Evolutionary conservation across 2,888 invertebrate species (phyloP), one percentile per base, ranked within the genome.

Genomic region (Andrena dorsata): DNA sequence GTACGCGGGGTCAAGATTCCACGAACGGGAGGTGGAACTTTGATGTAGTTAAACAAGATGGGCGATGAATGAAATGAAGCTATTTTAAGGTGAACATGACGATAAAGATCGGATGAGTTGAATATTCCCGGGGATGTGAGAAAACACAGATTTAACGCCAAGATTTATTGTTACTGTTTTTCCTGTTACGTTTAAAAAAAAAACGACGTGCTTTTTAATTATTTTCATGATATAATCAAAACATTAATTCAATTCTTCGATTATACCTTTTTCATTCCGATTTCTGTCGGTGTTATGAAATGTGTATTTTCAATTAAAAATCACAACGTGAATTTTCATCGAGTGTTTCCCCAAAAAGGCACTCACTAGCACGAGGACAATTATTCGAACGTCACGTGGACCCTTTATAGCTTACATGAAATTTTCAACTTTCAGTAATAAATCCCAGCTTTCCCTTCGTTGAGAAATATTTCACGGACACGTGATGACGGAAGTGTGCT

Each of bases 401-500:
- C 30, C 1, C 16, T 32, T 8, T 1, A 32, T n/a, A 70, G 13
- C 51, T 53, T 8, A 2, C 0, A 10, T 20, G 7, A 23, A 30
- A 58, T 58, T 58, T 32, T 49, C 32, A 16, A 16, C 23, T 51
- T 35, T 1, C 13, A 6, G 8, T 26, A 30, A 58, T 65, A 41
- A 60, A 73, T 65, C 64, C 35, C 20, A 32, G 0, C 10, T 61
- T 61, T 35, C 32, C 0, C n/a, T n/a, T n/a, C 10, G 20, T 4
- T 10, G n/a, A 30, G 16, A 35, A n/a, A 61, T 23, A 60, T 41
- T 53, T 73, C 16, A 6, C 23, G 6, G 47, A 41, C 10, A 41
- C 58, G 3, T 41, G 64, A 63, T 56, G 23, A 30, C 23, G 0
- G 32, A 70, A 32, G 56, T 35, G 49, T 13, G 49, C 66, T 53